Percentiles rank a stretch among this genome's conserved stretches.
These are phyloP conservation scores for Hypotaenidia philippensis DNA, from an alignment of 2,797 vertebrate genomes.

Conservation along the genomic window DNA sequence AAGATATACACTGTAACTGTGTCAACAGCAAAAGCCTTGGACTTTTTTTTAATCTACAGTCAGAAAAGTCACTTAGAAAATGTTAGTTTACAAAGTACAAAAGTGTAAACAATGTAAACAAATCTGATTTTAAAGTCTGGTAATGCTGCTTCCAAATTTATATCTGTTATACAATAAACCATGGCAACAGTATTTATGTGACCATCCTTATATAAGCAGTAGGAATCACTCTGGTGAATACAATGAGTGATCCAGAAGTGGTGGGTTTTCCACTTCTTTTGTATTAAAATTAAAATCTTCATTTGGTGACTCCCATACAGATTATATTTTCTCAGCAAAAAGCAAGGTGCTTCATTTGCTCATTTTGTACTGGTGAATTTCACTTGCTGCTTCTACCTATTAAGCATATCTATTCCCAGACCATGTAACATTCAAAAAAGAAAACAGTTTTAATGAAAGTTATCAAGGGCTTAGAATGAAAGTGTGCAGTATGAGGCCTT, in stretches of 20 bases:
- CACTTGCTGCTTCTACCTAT: neutral
- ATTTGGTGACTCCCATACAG: neutral
- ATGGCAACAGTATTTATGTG: conserved; percentile 15
- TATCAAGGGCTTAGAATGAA: neutral
- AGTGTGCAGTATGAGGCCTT: neutral
- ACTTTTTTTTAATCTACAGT: neutral
- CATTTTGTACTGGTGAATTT: neutral
- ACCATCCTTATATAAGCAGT: neutral
- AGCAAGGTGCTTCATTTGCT: neutral
- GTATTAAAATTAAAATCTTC: neutral
- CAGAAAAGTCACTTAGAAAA: conserved; percentile 25
- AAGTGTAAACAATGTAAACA: neutral
- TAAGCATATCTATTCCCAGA: neutral
- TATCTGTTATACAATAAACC: conserved; percentile 4
- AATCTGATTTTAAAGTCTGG: neutral
- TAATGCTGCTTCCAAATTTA: neutral
- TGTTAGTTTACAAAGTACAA: neutral
- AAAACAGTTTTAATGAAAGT: neutral
- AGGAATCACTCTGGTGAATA: neutral
- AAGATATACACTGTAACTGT: conserved; percentile 43
- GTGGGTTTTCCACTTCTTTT: neutral
- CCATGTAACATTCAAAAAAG: neutral
- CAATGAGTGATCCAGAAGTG: neutral
- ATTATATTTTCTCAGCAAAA: neutral
- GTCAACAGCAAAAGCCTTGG: conserved; percentile 7